Conservation (phyloP, 2,797 vertebrate species). For the Sciurus carolinensis region DNA sequence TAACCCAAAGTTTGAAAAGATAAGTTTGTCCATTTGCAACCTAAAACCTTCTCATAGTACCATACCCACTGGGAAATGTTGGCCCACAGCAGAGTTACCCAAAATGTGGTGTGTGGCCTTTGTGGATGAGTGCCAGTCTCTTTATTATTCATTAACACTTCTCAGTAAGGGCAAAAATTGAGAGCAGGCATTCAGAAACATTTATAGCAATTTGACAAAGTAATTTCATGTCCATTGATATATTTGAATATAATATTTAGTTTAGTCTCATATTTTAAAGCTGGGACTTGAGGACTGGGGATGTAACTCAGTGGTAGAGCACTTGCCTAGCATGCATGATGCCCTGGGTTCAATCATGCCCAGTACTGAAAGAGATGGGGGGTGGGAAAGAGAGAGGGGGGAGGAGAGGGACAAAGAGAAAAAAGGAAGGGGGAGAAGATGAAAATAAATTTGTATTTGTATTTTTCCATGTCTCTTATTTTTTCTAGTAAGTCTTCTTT, state of each 20-base stretch:
- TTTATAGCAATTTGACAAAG: not conserved
- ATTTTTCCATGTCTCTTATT: conserved; percentile 3
- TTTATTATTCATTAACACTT: not conserved
- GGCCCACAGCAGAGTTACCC: conserved; percentile 24
- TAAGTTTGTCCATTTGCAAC: not conserved
- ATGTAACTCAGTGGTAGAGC: no score
- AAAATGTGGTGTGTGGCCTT: not conserved
- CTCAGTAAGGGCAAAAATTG: not conserved
- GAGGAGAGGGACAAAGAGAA: no score
- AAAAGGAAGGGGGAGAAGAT: no score
- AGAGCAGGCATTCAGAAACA: conserved; percentile 5
- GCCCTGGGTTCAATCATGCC: no score
- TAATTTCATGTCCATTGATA: not conserved
- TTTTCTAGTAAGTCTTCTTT: conserved; percentile 46
- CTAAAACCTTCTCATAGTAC: conserved; percentile 42
- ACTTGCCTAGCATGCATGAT: no score
- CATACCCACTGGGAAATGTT: not conserved
- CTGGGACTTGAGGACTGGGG: no score
- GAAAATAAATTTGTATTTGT: not conserved
- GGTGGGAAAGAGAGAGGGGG: no score
- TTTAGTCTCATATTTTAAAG: conserved; percentile 2
- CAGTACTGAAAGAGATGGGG: no score
- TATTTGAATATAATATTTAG: conserved; percentile 4
- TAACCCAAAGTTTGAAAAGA: conserved; percentile 56
- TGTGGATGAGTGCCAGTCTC: not conserved